These are phyloP conservation scores for Xenentodon cancila DNA, from an alignment of 2,797 vertebrate genomes.

Conservation along the genomic window DNA sequence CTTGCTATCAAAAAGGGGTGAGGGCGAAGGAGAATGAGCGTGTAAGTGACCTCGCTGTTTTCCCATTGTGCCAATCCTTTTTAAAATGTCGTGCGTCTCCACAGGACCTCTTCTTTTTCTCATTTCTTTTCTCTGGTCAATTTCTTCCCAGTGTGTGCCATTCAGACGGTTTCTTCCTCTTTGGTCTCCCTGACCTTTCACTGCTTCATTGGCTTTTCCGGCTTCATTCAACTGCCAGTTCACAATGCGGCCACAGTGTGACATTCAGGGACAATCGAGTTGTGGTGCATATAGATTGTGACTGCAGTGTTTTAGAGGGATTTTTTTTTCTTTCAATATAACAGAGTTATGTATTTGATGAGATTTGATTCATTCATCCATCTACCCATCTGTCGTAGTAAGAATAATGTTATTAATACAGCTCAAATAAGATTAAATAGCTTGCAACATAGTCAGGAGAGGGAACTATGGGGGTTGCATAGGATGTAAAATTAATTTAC, in stretches of 20 bases:
- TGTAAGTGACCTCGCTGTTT: conserved; percentile 38
- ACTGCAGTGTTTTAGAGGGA: conserved; percentile 47
- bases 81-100: conserved; percentile 51
- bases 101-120: conserved; percentile 18
- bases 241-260: conserved; percentile 67
- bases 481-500: too few relatives aligned
- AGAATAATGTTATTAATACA: background rate
- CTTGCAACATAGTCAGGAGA: too few relatives aligned
- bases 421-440: background rate
- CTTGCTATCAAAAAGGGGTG: conserved; percentile 18
- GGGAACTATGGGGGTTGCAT: too few relatives aligned
- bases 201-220: conserved; percentile 28
- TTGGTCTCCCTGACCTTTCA: conserved; percentile 70
- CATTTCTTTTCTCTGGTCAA: conserved; percentile 44
- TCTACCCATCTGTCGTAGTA: background rate
- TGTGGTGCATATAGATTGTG: conserved; percentile 66
- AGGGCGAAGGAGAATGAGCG: conserved; percentile 9
- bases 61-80: conserved; percentile 32
- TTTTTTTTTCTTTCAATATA: conserved; percentile 28
- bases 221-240: conserved; percentile 60
- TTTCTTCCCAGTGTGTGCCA: conserved; percentile 53
- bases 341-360: conserved; percentile 36
- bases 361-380: conserved; percentile 39
- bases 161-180: conserved; percentile 53
- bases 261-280: conserved; percentile 81